phyloP scores from a whole-genome alignment of 1,140 invertebrate species.

The Ctenoplectra terminalis region DNA sequence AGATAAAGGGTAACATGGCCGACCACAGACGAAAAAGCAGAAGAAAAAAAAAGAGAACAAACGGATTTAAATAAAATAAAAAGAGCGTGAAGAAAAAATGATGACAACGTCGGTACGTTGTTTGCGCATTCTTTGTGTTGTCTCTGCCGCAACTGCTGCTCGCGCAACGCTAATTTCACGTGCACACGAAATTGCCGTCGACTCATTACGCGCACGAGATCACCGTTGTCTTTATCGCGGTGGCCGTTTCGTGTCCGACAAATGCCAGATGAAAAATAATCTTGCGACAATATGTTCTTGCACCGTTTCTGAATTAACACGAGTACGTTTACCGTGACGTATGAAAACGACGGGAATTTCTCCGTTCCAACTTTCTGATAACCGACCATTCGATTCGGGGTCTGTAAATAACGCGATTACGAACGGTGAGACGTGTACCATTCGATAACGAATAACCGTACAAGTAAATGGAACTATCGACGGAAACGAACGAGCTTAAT shows the following conservation, averaged over 20 bases:
- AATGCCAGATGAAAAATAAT: conserved; percentile 26
- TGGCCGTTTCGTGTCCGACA: not conserved
- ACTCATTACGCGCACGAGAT: conserved; percentile 43
- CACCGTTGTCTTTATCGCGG: conserved; percentile 37
- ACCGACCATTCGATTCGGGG: not conserved
- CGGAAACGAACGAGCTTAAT: conserved; percentile 26
- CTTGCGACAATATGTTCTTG: not conserved
- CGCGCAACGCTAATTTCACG: conserved; percentile 36
- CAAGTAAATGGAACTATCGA: conserved; percentile 22
- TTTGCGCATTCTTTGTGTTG: not conserved
- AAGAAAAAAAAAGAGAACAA: conserved; percentile 7
- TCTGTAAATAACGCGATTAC: conserved; percentile 1
- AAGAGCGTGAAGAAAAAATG: not conserved
- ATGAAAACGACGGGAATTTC: not conserved
- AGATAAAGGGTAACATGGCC: not conserved
- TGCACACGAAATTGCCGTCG: conserved; percentile 23
- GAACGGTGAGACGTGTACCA: not conserved
- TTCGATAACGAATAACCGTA: conserved; percentile 2
- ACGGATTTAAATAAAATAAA: conserved; percentile 38
- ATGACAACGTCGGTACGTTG: not conserved
- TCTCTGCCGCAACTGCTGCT: conserved; percentile 7
- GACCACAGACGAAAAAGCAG: not conserved
- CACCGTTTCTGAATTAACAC: not conserved
- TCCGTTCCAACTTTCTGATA: not conserved
- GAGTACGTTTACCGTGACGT: not conserved